Percentiles rank a stretch among this genome's conserved stretches.
Evolutionary conservation across 2,797 vertebrate species (phyloP).

Genomic region (Stomatorhinus walkeri): DNA sequence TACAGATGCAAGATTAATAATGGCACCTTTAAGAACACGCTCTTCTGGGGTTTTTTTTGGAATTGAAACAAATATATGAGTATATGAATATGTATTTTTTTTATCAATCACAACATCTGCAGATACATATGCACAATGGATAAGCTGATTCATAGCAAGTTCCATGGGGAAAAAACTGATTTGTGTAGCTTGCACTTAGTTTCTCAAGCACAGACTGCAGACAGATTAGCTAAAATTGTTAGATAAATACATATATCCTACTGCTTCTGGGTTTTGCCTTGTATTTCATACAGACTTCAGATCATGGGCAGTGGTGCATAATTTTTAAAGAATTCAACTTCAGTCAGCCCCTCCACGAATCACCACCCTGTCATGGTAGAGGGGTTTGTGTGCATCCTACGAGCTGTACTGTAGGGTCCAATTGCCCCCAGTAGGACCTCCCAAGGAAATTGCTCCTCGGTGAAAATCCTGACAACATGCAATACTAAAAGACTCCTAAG

Average conservation of each 20-base stretch:
- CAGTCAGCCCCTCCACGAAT: background rate
- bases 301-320: background rate
- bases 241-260: background rate
- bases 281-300: background rate
- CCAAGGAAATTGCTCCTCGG: background rate
- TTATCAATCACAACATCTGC: background rate
- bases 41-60: background rate
- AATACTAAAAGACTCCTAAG: background rate
- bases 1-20: background rate
- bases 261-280: background rate
- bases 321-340: background rate
- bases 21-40: background rate
- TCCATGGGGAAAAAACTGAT: background rate
- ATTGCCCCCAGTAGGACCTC: background rate
- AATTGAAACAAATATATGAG: background rate
- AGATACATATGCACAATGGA: background rate
- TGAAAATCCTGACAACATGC: background rate
- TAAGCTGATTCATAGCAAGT: background rate
- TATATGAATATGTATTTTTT: background rate
- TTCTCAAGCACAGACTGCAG: background rate
- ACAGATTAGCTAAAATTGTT: background rate
- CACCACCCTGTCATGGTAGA: background rate
- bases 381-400: background rate
- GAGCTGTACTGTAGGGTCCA: background rate
- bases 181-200: background rate